phyloP scores from a whole-genome alignment of 1,140 invertebrate genomes.

The Drosophila oshimai region DNA sequence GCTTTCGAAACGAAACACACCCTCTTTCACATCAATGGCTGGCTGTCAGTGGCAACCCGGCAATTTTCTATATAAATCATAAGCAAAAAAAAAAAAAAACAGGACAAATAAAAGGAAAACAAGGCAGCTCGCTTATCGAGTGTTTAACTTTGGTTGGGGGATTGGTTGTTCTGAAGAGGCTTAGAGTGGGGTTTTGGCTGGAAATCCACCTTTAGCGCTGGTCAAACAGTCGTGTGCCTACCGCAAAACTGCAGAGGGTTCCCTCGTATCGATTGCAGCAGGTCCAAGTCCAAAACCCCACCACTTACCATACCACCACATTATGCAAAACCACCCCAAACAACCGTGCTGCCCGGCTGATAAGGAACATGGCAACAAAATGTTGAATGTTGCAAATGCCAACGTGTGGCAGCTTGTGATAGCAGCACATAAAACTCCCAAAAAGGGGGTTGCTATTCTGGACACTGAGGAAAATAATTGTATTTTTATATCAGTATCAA shows the following conservation, averaged over 20 bases:
- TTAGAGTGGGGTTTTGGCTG: neutral
- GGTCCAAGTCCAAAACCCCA: neutral
- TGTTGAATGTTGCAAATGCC: constrained; percentile 71
- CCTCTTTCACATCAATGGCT: constrained; percentile 62
- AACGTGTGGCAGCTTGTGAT: constrained; percentile 79
- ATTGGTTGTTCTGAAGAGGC: neutral
- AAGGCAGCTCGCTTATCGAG: constrained; percentile 58
- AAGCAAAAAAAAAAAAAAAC: constrained; percentile 22
- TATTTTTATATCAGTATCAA: no score
- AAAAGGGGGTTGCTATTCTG: constrained; percentile 30
- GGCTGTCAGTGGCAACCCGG: constrained; percentile 64
- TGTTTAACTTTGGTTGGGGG: constrained; percentile 57
- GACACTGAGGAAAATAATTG: neutral
- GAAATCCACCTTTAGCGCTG: constrained; percentile 30
- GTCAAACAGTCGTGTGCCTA: constrained; percentile 64
- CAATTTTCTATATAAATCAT: constrained; percentile 45
- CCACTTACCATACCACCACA: constrained; percentile 7
- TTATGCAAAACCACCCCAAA: constrained; percentile 68
- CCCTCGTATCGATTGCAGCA: constrained; percentile 70
- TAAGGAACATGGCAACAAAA: constrained; percentile 69
- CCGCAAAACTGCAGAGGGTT: constrained; percentile 40
- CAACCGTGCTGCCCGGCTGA: constrained; percentile 38
- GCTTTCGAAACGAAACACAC: neutral
- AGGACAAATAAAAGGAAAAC: constrained; percentile 31
- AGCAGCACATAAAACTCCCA: constrained; percentile 35